phyloP scores from a whole-genome alignment of 2,797 vertebrate species.

The Silurus lanzhouensis region DNA sequence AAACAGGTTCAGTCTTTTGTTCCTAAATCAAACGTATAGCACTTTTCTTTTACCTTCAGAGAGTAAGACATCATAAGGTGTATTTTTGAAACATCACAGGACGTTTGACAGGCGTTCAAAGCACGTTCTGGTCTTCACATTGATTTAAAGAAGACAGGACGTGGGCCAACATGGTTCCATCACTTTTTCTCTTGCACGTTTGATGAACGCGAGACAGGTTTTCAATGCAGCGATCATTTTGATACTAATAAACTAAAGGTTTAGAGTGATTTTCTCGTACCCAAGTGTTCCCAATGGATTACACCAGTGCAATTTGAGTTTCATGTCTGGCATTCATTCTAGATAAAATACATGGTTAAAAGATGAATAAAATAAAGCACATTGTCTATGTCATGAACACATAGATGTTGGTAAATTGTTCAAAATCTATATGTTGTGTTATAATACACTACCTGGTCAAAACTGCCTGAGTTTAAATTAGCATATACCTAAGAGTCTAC shows the following conservation, averaged over 20 bases:
- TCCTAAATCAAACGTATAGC: neutral
- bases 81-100: neutral
- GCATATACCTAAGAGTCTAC: too few species aligned
- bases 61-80: too few species aligned
- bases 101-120: neutral
- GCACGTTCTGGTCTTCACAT: neutral
- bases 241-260: neutral
- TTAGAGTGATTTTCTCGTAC: neutral
- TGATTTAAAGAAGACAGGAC: neutral
- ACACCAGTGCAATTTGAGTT: neutral
- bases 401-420: neutral
- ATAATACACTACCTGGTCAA: too few species aligned
- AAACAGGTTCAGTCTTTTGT: constrained; percentile 41
- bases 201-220: constrained; percentile 8
- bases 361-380: neutral
- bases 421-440: neutral
- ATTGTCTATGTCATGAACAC: neutral
- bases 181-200: neutral
- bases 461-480: too few species aligned
- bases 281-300: neutral
- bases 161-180: neutral
- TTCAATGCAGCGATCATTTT: neutral
- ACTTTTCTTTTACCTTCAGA: too few species aligned
- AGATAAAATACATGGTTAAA: neutral
- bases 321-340: neutral